Percentiles rank a stretch among this genome's conserved stretches.
Conservation (phyloP, 1,140 invertebrate genomes). For the Archegozetes longisetosus region DNA sequence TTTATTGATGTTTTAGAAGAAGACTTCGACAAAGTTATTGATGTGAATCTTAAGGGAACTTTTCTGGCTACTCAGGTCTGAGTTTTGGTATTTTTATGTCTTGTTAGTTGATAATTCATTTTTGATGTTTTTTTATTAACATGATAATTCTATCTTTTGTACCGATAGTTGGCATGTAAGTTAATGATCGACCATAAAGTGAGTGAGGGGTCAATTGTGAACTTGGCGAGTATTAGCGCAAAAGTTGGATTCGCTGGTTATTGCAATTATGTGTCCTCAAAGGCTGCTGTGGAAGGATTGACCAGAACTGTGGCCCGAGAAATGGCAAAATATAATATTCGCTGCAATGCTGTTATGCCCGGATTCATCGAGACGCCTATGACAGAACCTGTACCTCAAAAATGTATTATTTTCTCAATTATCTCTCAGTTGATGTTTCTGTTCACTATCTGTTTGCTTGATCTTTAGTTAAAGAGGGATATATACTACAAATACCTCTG, state of each 20-base stretch:
- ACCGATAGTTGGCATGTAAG: constrained; percentile 10
- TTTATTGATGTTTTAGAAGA: constrained; percentile 56
- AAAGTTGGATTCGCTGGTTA: constrained; percentile 75
- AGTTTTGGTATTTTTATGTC: too few relatives aligned
- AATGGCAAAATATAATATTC: constrained; percentile 47
- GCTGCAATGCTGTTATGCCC: constrained; percentile 62
- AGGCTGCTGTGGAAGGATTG: constrained; percentile 69
- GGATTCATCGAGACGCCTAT: constrained; percentile 75
- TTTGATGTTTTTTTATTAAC: too few relatives aligned
- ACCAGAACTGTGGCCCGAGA: constrained; percentile 71
- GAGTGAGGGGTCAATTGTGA: constrained; percentile 50
- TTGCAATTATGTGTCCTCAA: constrained; percentile 70
- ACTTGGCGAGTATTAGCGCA: constrained; percentile 62
- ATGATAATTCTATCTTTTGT: too few relatives aligned
- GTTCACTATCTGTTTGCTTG: too few relatives aligned
- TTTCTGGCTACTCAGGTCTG: constrained; percentile 20
- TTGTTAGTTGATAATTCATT: background rate
- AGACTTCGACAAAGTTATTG: constrained; percentile 62
- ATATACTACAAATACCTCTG: constrained; percentile 46
- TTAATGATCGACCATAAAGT: constrained; percentile 17
- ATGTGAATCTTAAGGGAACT: constrained; percentile 71
- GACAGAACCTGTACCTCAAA: constrained; percentile 54
- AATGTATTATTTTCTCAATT: constrained; percentile 36
- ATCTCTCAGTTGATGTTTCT: too few relatives aligned
- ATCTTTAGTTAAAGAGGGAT: constrained; percentile 23